Evolutionary conservation across 2,113 vertebrate species (phyloP).

Genomic region (Brachyhypopomus occidentalis): DNA sequence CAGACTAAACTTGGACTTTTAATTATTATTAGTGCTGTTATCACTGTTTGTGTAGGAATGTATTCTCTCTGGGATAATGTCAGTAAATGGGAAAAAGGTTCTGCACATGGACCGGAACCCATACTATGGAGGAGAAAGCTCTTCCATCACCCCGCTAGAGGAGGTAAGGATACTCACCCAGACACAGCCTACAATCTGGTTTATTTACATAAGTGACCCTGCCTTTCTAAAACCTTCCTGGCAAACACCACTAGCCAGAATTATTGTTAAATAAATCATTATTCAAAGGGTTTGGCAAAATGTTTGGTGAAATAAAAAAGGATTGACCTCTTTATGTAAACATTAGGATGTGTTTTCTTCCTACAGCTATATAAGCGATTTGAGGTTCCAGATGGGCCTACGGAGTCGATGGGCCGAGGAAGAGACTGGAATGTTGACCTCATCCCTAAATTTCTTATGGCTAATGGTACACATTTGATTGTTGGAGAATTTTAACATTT

Average conservation of each 20-base stretch:
- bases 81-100: constrained; percentile 91
- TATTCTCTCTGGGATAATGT: constrained; percentile 92
- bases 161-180: constrained; percentile 71
- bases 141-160: constrained; percentile 89
- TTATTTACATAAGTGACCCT: too few species aligned
- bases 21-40: too few species aligned
- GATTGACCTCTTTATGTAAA: too few species aligned
- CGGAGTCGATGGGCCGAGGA: constrained; percentile 86
- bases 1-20: too few species aligned
- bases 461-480: constrained; percentile 75
- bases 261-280: too few species aligned
- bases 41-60: constrained; percentile 76
- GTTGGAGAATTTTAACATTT: too few species aligned
- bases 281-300: too few species aligned
- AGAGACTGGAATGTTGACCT: constrained; percentile 92
- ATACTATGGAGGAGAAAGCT: constrained; percentile 90
- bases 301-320: too few species aligned
- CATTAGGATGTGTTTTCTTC: too few species aligned
- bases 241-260: too few species aligned
- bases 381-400: constrained; percentile 75
- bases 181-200: too few species aligned
- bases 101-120: constrained; percentile 92
- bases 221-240: too few species aligned
- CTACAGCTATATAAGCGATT: constrained; percentile 87
- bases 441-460: constrained; percentile 93